Percentiles rank a stretch among this genome's conserved stretches.
Conservation (phyloP, 2,888 invertebrate genomes). For the Sthenelais limicola region DNA sequence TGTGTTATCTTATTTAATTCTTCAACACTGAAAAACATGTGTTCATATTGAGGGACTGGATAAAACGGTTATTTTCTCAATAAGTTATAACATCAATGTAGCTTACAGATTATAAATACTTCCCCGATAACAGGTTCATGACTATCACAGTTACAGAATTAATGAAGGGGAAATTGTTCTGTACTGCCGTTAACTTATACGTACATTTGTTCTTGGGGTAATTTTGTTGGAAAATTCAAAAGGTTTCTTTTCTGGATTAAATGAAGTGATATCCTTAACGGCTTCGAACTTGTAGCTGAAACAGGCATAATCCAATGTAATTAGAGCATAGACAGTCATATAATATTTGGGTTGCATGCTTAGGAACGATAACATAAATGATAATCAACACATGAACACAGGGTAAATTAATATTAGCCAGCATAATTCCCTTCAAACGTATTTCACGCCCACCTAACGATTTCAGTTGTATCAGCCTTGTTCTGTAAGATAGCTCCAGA, state of each 20-base stretch:
- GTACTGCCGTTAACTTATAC: too few species aligned
- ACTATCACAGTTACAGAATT: background rate
- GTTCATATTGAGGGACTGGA: background rate
- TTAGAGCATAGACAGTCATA: too few species aligned
- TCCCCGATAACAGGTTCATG: background rate
- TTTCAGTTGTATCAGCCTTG: too few species aligned
- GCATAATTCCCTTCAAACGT: too few species aligned
- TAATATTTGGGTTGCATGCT: too few species aligned
- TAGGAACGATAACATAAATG: too few species aligned
- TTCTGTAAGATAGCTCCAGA: too few species aligned
- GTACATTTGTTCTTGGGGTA: constrained; percentile 63
- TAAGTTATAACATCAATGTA: background rate
- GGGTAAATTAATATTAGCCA: too few species aligned
- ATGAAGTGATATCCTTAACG: constrained; percentile 60
- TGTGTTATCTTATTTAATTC: constrained; percentile 62
- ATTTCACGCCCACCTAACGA: too few species aligned
- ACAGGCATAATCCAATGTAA: too few species aligned
- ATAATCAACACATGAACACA: too few species aligned
- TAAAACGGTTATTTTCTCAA: background rate
- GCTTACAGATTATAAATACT: background rate
- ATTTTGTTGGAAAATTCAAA: constrained; percentile 55
- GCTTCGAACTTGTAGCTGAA: constrained; percentile 50
- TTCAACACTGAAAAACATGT: constrained; percentile 24
- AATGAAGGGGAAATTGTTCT: background rate
- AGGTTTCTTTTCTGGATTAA: constrained; percentile 63